A percentile compares a stretch with the other conserved stretches of the same genome.
phyloP scores from a whole-genome alignment of 2,888 invertebrate genomes.

The Autographa pulchrina region DNA sequence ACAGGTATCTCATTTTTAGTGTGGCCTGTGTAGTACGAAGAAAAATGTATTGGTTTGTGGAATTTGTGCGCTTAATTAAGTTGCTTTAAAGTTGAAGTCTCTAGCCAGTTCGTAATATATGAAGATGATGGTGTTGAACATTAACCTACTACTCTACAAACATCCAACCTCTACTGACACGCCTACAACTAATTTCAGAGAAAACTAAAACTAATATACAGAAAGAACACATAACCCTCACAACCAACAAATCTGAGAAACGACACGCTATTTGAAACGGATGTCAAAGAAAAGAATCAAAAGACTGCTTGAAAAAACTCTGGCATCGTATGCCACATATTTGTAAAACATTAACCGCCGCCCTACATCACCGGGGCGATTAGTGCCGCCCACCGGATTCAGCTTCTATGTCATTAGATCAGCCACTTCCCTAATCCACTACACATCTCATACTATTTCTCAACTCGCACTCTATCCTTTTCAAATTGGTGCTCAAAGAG shows the following conservation, averaged over 20 bases:
- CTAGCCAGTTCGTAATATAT: slow-evolving; percentile 12
- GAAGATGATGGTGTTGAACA: slow-evolving; percentile 13
- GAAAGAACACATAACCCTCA: slow-evolving; percentile 23
- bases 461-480: slow-evolving; percentile 44
- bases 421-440: slow-evolving; percentile 77
- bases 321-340: slow-evolving; percentile 69
- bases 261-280: slow-evolving; percentile 65
- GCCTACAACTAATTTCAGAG: slow-evolving; percentile 37
- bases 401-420: slow-evolving; percentile 79
- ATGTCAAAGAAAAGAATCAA: slow-evolving; percentile 64
- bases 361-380: slow-evolving; percentile 75
- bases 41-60: slow-evolving; percentile 16
- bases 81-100: background rate
- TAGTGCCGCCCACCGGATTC: slow-evolving; percentile 82
- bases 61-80: background rate
- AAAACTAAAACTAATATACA: slow-evolving; percentile 23
- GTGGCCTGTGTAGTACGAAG: slow-evolving; percentile 18
- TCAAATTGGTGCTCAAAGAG: slow-evolving; percentile 38
- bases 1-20: slow-evolving; percentile 44
- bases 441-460: slow-evolving; percentile 55
- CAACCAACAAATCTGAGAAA: slow-evolving; percentile 50
- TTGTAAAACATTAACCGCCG: slow-evolving; percentile 68
- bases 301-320: slow-evolving; percentile 56
- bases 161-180: slow-evolving; percentile 28
- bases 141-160: slow-evolving; percentile 17